Evolutionary conservation across 37 sponge, comb jelly and placozoan genomes (phyloP).

Genomic region (Cliona cf. orientalis): DNA sequence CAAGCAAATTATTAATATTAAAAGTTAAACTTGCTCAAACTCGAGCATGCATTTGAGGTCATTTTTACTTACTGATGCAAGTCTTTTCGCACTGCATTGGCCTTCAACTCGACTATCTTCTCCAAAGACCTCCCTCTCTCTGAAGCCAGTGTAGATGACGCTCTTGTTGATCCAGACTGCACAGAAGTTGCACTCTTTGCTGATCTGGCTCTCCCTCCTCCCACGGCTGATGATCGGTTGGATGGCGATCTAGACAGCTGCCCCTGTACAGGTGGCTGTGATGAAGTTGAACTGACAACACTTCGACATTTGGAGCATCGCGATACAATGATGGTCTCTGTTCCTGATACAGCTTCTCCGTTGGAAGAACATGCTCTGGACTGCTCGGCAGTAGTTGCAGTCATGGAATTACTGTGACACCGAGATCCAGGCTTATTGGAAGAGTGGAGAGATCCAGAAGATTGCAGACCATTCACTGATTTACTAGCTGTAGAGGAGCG

Average conservation of each 20-base stretch:
- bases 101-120: not conserved
- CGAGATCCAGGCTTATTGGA: not conserved
- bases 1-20: not conserved
- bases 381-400: not conserved
- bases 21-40: not conserved
- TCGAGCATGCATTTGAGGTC: not conserved
- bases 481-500: not conserved
- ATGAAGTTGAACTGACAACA: not conserved
- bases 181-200: not conserved
- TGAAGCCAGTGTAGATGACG: not conserved
- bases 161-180: not conserved
- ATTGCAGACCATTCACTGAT: not conserved
- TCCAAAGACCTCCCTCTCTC: not conserved
- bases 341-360: not conserved
- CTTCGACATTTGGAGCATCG: not conserved
- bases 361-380: not conserved
- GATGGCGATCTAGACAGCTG: not conserved
- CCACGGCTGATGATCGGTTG: not conserved
- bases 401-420: not conserved
- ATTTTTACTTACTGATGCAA: conserved; percentile 2
- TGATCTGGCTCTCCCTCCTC: not conserved
- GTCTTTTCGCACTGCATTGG: conserved; percentile 6
- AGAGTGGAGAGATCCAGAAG: not conserved
- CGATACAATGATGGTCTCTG: not conserved
- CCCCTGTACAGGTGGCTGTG: not conserved